Conservation (phyloP, 2,888 invertebrate species). For the Celastrina argiolus region DNA sequence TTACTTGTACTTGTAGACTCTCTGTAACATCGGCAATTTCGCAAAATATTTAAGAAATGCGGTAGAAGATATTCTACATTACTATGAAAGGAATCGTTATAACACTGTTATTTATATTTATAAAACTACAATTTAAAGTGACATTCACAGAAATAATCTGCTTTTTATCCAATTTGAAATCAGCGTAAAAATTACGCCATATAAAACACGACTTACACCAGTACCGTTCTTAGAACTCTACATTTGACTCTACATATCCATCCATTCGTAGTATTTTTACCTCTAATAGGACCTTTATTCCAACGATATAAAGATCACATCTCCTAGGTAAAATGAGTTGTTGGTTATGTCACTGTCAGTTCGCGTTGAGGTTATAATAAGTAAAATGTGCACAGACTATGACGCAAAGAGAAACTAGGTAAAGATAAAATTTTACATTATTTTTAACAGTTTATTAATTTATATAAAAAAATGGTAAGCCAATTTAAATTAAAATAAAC, state of each 20-base stretch:
- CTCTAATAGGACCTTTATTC: too few relatives aligned
- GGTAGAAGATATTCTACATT: not conserved
- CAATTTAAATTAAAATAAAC: too few relatives aligned
- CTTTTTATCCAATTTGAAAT: not conserved
- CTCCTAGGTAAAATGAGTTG: too few relatives aligned
- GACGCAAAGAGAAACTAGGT: not conserved
- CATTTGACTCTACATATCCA: slow-evolving; percentile 11
- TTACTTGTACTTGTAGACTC: not conserved
- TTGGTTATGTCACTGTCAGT: slow-evolving; percentile 2
- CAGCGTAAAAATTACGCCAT: slow-evolving; percentile 7
- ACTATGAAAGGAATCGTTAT: not conserved
- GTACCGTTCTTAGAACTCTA: slow-evolving; percentile 10
- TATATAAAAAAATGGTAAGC: too few relatives aligned
- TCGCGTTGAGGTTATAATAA: not conserved
- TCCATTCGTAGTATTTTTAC: too few relatives aligned
- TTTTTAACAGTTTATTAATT: too few relatives aligned
- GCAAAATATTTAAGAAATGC: not conserved
- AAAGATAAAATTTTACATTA: not conserved
- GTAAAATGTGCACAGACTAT: slow-evolving; percentile 1
- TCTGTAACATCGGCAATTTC: not conserved
- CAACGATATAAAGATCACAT: too few relatives aligned
- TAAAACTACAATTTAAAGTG: not conserved
- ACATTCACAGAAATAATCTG: not conserved
- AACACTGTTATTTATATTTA: not conserved
- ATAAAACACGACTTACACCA: not conserved